Base-by-base conservation (phyloP, 2,113 vertebrate genomes). In the Hippocampus abdominalis region DNA sequence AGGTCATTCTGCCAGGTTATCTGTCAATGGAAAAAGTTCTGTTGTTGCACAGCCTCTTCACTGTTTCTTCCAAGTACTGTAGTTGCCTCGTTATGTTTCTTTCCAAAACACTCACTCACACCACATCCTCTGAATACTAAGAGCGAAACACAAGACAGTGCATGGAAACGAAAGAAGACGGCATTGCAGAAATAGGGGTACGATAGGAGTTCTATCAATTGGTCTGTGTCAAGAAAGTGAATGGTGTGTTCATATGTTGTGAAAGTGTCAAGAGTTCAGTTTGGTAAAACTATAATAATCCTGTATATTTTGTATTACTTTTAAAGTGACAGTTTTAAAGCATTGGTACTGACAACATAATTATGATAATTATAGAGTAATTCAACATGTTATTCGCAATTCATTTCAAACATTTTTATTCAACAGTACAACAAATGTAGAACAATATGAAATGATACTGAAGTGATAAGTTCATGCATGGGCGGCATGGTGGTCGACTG, bases 51-150 rank as follows among this genome's bases (percentile, higher is more conserved):
- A 73, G 70, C 75, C 79, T 76, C 78, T 42, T 42, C 70, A 66
- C 80, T 71, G 76, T 68, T 75, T 71, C 66, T 72, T 61, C 56
- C 71, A 85, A 86, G 83, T 74, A 82, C 68, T 68, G 83, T 74
- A 82, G 70, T 68, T 70, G 74, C 59, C 76, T 62, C 60, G 25
- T 69, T 66, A 0, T 81, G 82, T 81, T 83, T 84, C 62, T 71
- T 73, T 80, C 73, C 63, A 72, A 76, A 77, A 44, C 57, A 77
- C 71, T 70, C 49, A 54, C 77, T 74, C 64, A 42, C 21, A 48
- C 44, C 23, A 23, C 61, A 67, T 66, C 63, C 53, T 78, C 64
- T 71, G 76, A 81, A 68, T 53, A 80, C 46, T 49, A n/a, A 64
- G 61, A 53, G 44, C 40, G 9, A 62, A 51, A 32, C 5, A 32